Conservation (phyloP, 2,113 vertebrate species). For the Haliaeetus leucogaster region DNA sequence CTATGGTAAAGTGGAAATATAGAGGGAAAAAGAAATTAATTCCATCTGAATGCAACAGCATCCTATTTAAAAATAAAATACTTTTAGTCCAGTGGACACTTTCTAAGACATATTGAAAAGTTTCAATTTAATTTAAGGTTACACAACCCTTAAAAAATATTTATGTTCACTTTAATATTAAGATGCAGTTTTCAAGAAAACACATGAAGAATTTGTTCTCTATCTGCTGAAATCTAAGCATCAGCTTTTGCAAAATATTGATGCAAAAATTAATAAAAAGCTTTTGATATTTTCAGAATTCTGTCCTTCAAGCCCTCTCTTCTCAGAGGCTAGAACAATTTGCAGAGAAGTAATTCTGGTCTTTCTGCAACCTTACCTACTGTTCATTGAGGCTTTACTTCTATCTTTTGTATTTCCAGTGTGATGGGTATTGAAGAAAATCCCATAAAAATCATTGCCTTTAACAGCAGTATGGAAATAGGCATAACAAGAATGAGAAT, state of each 20-base stretch:
- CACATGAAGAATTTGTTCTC: background rate
- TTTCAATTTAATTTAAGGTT: background rate
- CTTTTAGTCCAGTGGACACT: background rate
- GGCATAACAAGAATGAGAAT: background rate
- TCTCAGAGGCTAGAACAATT: background rate
- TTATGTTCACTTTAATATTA: background rate
- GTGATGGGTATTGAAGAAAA: background rate
- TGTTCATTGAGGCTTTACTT: background rate
- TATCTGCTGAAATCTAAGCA: background rate
- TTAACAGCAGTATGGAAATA: background rate
- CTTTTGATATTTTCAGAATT: background rate
- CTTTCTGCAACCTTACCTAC: background rate
- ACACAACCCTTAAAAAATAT: background rate
- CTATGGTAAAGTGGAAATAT: background rate
- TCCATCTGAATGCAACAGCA: background rate
- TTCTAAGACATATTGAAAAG: background rate
- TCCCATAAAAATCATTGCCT: background rate
- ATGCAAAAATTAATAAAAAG: background rate
- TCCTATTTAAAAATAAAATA: background rate
- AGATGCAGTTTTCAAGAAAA: background rate
- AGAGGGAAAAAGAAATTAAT: accelerated
- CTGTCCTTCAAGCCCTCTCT: accelerated
- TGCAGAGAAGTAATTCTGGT: background rate
- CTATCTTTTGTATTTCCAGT: accelerated
- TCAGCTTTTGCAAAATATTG: background rate